phyloP scores from a whole-genome alignment of 1,140 invertebrate species.

The Zaprionus tsacasi region DNA sequence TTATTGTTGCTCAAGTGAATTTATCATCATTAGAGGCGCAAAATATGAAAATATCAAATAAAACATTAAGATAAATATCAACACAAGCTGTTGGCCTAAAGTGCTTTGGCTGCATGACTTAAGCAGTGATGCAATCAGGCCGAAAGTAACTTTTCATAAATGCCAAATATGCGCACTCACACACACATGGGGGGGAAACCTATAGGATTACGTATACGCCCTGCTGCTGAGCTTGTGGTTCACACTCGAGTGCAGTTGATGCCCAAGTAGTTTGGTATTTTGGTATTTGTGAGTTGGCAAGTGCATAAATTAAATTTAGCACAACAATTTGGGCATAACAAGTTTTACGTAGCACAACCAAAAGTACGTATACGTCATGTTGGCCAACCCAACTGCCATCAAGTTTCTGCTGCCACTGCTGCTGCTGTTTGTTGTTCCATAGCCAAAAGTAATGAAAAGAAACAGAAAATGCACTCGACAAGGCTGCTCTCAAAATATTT shows the following conservation, averaged over 20 bases:
- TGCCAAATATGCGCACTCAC: constrained; percentile 32
- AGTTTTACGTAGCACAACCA: constrained; percentile 35
- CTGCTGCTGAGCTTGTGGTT: constrained; percentile 50
- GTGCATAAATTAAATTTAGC: constrained; percentile 68
- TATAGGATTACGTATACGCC: constrained; percentile 50
- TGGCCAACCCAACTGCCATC: constrained; percentile 32
- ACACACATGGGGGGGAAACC: constrained; percentile 1
- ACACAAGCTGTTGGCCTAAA: constrained; percentile 20
- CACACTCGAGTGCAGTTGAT: constrained; percentile 40
- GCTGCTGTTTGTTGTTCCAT: not conserved
- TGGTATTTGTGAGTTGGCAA: constrained; percentile 43
- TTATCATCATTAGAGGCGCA: constrained; percentile 34
- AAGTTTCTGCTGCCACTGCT: constrained; percentile 26
- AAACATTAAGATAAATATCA: constrained; percentile 37
- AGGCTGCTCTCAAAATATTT: constrained; percentile 28
- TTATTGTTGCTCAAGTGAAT: constrained; percentile 14
- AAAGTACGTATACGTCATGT: constrained; percentile 35
- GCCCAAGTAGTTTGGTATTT: constrained; percentile 36
- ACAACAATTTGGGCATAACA: constrained; percentile 49
- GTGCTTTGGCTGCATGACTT: constrained; percentile 29
- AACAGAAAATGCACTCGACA: constrained; percentile 35
- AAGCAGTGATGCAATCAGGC: constrained; percentile 30
- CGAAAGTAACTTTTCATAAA: constrained; percentile 47
- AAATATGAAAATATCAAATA: not conserved
- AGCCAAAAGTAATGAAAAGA: constrained; percentile 41